These are phyloP conservation scores for Todiramphus chloris DNA, from an alignment of 2,113 vertebrate genomes.

Conservation along the genomic window DNA sequence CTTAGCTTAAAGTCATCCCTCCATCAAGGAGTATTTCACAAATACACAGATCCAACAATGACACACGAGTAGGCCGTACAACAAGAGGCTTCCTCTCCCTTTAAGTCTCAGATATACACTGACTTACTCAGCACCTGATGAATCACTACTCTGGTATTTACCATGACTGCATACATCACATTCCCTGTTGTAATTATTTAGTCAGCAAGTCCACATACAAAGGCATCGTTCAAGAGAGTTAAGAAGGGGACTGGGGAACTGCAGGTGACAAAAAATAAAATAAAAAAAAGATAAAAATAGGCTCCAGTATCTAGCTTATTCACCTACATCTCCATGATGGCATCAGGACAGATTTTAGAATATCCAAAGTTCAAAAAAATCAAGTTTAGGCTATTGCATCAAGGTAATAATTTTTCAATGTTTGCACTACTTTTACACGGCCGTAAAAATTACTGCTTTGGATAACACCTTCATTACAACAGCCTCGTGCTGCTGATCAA, in stretches of 20 bases:
- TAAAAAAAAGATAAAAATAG: background rate
- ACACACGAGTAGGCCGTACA: background rate
- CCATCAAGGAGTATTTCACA: background rate
- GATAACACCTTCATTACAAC: background rate
- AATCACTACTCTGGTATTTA: constrained; percentile 22
- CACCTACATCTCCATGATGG: background rate
- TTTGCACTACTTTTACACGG: background rate
- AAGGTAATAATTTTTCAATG: background rate
- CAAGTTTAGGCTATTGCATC: background rate
- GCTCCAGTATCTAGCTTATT: background rate
- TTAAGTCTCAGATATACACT: background rate
- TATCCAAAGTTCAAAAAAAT: background rate
- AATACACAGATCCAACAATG: background rate
- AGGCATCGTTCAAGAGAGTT: background rate
- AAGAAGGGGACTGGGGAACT: background rate
- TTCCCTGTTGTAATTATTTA: background rate
- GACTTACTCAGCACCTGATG: constrained; percentile 20
- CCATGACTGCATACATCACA: background rate
- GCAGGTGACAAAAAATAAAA: background rate
- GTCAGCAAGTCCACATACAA: background rate
- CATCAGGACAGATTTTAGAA: background rate
- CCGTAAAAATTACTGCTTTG: background rate
- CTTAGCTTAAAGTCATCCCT: background rate
- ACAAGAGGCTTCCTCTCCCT: background rate
- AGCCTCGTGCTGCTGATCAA: background rate